phyloP scores from a whole-genome alignment of 2,888 invertebrate genomes.

The Drosophila formosana region DNA sequence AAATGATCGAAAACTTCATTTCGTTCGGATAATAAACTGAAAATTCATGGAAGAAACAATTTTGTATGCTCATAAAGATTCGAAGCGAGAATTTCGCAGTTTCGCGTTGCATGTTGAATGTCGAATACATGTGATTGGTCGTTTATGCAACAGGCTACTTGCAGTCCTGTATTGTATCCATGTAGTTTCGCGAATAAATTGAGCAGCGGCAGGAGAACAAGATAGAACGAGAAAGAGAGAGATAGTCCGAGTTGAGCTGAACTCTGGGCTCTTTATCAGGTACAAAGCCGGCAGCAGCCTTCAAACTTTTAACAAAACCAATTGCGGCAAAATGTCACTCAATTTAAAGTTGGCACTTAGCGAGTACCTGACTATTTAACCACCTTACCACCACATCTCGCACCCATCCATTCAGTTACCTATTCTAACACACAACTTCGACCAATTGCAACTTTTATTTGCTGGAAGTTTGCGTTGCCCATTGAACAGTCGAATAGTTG shows the following conservation, averaged over 20 bases:
- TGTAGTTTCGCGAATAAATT: not conserved
- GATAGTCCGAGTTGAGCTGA: conserved; percentile 6
- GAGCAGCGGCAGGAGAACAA: not conserved
- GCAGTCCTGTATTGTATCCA: not conserved
- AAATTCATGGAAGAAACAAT: too few relatives aligned
- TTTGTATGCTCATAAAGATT: too few relatives aligned
- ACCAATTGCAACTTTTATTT: conserved; percentile 59
- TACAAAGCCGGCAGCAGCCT: conserved; percentile 30
- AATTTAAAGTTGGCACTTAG: conserved; percentile 70
- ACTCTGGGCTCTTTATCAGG: conserved; percentile 39
- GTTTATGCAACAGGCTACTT: too few relatives aligned
- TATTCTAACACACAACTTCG: not conserved
- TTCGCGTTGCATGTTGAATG: too few relatives aligned
- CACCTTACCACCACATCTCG: conserved; percentile 13
- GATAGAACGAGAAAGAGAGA: not conserved
- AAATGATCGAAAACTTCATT: too few relatives aligned
- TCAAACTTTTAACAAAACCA: conserved; percentile 69
- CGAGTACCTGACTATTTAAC: conserved; percentile 46
- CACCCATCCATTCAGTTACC: not conserved
- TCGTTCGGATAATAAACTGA: too few relatives aligned
- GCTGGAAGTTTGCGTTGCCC: conserved; percentile 58
- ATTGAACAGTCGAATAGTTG: conserved; percentile 49
- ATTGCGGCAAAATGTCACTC: conserved; percentile 79
- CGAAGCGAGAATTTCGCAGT: too few relatives aligned
- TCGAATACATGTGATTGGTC: too few relatives aligned